These are phyloP conservation scores for Cotesia glomerata DNA, from an alignment of 1,140 invertebrate species.

Conservation along the genomic window DNA sequence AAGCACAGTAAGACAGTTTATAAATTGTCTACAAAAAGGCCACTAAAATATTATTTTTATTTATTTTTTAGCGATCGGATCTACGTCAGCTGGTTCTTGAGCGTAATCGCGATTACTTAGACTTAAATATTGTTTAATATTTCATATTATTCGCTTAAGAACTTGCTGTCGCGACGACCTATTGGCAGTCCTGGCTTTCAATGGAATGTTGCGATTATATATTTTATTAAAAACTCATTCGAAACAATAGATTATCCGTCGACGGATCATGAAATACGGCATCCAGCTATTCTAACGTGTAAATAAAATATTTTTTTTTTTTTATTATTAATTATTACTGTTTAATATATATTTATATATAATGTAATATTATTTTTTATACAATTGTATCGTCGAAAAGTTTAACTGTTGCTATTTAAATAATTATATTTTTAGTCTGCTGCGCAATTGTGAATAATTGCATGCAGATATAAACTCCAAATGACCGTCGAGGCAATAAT, in stretches of 20 bases:
- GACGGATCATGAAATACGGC: slow-evolving; percentile 12
- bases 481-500: slow-evolving; percentile 19
- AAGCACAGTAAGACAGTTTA: background rate
- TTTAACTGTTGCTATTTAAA: background rate
- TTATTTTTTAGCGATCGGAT: slow-evolving; percentile 24
- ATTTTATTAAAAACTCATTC: background rate
- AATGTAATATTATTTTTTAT: background rate
- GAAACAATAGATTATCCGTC: slow-evolving; percentile 20
- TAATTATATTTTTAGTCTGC: slow-evolving; percentile 2
- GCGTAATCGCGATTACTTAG: background rate
- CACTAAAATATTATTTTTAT: slow-evolving; percentile 33
- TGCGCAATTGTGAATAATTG: background rate
- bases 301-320: slow-evolving; percentile 13
- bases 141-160: background rate
- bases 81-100: slow-evolving; percentile 21
- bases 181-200: slow-evolving; percentile 49
- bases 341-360: background rate
- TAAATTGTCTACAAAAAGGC: slow-evolving; percentile 33
- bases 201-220: slow-evolving; percentile 53
- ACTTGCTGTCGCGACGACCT: slow-evolving; percentile 25
- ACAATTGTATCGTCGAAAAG: background rate
- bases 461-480: slow-evolving; percentile 11
- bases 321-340: background rate
- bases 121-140: too few species aligned
- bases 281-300: slow-evolving; percentile 15